Conservation (phyloP, 2,797 vertebrate species). For the Passerculus sandwichensis region DNA sequence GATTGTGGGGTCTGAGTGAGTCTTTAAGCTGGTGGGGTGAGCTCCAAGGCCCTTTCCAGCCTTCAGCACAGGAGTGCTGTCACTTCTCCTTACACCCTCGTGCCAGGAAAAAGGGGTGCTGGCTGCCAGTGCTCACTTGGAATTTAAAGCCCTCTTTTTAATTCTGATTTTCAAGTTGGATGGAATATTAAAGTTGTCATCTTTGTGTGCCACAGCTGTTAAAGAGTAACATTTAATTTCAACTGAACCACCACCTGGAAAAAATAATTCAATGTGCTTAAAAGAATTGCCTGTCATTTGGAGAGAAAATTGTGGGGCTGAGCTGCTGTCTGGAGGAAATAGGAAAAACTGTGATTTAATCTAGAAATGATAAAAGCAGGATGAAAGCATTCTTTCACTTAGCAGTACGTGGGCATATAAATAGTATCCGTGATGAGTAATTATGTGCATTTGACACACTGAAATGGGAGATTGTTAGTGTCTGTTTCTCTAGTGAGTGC, state of each 20-base stretch:
- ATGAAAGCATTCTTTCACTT: slow-evolving; percentile 61
- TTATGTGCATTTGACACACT: slow-evolving; percentile 19
- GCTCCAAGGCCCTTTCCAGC: not conserved
- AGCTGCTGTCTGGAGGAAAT: slow-evolving; percentile 40
- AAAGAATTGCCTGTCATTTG: slow-evolving; percentile 53
- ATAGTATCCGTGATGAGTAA: slow-evolving; percentile 8
- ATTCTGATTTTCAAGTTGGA: not conserved
- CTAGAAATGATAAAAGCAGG: slow-evolving; percentile 51
- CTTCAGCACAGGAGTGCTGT: accelerated
- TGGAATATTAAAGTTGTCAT: not conserved
- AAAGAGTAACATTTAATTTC: slow-evolving; percentile 35
- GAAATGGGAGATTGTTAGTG: slow-evolving; percentile 16
- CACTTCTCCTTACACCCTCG: not conserved
- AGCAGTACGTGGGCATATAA: slow-evolving; percentile 31
- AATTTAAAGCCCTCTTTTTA: not conserved
- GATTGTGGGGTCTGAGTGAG: not conserved
- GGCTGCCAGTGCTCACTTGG: not conserved
- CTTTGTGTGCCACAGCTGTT: not conserved
- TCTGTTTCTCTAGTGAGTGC: not conserved
- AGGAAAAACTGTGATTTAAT: slow-evolving; percentile 60
- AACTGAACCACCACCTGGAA: slow-evolving; percentile 57
- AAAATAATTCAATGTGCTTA: slow-evolving; percentile 46
- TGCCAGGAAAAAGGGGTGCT: accelerated
- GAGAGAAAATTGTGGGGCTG: slow-evolving; percentile 52
- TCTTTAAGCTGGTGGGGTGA: not conserved